Percentiles rank a stretch among this genome's conserved stretches.
phyloP scores from a whole-genome alignment of 1,140 invertebrate genomes.

The Pseudomyrmex dendroicus region DNA sequence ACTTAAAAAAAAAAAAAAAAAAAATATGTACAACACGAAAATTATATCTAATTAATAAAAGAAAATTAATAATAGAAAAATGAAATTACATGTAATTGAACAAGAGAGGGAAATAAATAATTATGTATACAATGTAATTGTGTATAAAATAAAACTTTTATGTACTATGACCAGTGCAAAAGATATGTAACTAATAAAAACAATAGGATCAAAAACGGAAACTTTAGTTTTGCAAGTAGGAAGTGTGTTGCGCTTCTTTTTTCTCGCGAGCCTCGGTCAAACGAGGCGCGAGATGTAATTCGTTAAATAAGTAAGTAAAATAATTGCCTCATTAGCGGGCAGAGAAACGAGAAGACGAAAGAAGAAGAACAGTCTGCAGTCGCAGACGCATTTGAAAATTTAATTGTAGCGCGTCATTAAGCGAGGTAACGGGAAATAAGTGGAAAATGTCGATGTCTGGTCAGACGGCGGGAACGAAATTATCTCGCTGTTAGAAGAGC shows the following conservation, averaged over 20 bases:
- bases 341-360: not conserved
- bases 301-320: conserved; percentile 37
- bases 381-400: conserved; percentile 26
- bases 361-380: not conserved
- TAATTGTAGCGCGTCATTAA: conserved; percentile 42
- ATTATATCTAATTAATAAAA: too few species aligned
- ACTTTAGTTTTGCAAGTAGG: not conserved
- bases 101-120: too few species aligned
- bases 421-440: conserved; percentile 25
- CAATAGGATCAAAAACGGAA: not conserved
- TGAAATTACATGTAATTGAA: not conserved
- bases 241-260: not conserved
- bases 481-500: conserved; percentile 8
- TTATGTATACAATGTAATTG: too few species aligned
- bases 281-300: conserved; percentile 13
- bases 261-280: not conserved
- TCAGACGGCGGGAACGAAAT: conserved; percentile 18
- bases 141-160: too few species aligned
- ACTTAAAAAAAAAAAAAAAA: not conserved
- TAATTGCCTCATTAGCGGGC: conserved; percentile 14
- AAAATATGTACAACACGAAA: too few species aligned
- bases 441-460: conserved; percentile 33
- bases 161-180: too few species aligned
- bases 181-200: too few species aligned
- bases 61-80: too few species aligned